These are phyloP conservation scores for Pediacus dermestoides DNA, from an alignment of 2,888 invertebrate species.

Conservation along the genomic window DNA sequence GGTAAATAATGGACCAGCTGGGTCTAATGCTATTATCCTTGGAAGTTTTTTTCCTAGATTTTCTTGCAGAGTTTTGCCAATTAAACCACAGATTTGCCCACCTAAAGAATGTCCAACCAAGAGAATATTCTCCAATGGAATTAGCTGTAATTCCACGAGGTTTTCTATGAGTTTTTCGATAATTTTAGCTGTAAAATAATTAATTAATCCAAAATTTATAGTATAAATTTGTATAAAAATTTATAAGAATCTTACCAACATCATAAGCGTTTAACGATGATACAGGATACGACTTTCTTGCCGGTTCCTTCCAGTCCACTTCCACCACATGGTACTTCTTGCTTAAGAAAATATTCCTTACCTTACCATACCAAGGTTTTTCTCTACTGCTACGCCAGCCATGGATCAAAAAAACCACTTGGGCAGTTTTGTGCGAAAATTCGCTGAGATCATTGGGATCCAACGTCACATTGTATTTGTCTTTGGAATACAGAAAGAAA, in stretches of 20 bases:
- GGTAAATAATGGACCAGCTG: slow-evolving; percentile 23
- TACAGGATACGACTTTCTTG: slow-evolving; percentile 19
- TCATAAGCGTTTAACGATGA: slow-evolving; percentile 23
- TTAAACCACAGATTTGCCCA: slow-evolving; percentile 25
- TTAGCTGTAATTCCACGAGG: slow-evolving; percentile 19
- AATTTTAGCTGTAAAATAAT: slow-evolving; percentile 5
- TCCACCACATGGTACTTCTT: slow-evolving; percentile 21
- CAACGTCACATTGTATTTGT: no score
- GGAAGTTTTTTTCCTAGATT: slow-evolving; percentile 16
- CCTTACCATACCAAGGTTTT: slow-evolving; percentile 21
- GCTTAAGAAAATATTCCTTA: slow-evolving; percentile 21
- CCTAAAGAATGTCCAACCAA: slow-evolving; percentile 28
- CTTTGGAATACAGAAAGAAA: no score
- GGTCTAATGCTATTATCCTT: slow-evolving; percentile 25
- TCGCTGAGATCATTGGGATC: no score
- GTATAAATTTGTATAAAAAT: not conserved
- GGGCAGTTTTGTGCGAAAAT: slow-evolving; percentile 11
- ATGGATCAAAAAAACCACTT: slow-evolving; percentile 24
- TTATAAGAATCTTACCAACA: slow-evolving; percentile 18
- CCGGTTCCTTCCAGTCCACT: slow-evolving; percentile 27
- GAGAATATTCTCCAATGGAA: slow-evolving; percentile 21
- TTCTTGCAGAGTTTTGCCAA: slow-evolving; percentile 23
- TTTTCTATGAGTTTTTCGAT: slow-evolving; percentile 22
- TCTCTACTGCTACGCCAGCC: slow-evolving; percentile 24
- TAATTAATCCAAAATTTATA: no score